Evolutionary conservation across 2,113 vertebrate genomes (phyloP).

Genomic region (Gasterosteus nipponicus): DNA sequence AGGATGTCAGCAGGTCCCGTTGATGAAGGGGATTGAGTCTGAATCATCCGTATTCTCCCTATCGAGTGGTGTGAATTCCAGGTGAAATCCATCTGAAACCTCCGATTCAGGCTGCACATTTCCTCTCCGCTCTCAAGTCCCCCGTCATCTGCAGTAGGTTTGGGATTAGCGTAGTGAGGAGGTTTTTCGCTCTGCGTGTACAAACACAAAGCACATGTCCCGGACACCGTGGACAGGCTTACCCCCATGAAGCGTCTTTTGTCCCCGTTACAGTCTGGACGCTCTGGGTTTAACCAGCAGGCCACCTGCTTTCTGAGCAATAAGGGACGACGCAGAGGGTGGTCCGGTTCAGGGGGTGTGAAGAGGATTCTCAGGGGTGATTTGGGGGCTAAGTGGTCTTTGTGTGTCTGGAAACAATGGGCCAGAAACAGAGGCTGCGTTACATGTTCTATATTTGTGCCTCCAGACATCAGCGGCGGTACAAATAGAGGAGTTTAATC

Average conservation of each 20-base stretch:
- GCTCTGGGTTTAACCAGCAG: conserved; percentile 60
- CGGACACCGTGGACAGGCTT: conserved; percentile 30
- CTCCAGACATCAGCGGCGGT: conserved; percentile 2
- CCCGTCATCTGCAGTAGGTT: neutral
- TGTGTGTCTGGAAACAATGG: conserved; percentile 49
- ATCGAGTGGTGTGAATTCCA: neutral
- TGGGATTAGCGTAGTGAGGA: neutral
- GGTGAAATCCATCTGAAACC: neutral
- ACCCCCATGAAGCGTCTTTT: conserved; percentile 29
- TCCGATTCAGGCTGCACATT: too few species aligned
- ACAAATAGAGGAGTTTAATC: conserved; percentile 57
- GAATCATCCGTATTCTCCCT: neutral
- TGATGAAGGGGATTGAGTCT: neutral
- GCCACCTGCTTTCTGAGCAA: conserved; percentile 64
- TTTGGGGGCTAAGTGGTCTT: conserved; percentile 27
- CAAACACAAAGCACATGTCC: conserved; percentile 29
- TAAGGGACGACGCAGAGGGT: conserved; percentile 50
- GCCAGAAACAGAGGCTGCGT: neutral
- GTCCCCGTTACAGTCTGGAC: conserved; percentile 42
- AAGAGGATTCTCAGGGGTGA: conserved; percentile 51
- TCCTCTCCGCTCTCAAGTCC: neutral
- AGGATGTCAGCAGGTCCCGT: neutral
- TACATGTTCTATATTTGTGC: neutral
- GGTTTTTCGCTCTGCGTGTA: conserved; percentile 23
- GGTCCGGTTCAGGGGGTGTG: conserved; percentile 30